Evolutionary conservation across 2,888 invertebrate genomes (phyloP).

Genomic region (Nomada fucata): DNA sequence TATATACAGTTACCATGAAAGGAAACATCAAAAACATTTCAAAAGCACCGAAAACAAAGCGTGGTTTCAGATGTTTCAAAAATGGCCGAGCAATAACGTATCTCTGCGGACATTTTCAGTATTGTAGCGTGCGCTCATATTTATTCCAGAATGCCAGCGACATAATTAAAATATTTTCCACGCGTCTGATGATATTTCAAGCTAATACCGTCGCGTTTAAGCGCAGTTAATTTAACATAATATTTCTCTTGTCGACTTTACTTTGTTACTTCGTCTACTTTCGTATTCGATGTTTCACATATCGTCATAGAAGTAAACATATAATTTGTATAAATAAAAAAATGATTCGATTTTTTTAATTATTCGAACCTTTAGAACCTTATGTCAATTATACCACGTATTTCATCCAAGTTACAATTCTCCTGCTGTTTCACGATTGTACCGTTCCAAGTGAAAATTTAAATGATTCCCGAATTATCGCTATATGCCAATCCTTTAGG

Average conservation of each 20-base stretch:
- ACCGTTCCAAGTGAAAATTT: background rate
- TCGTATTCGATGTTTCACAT: background rate
- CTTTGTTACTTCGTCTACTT: background rate
- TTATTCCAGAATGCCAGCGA: slow-evolving; percentile 63
- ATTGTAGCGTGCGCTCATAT: slow-evolving; percentile 54
- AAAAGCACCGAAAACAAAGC: no score
- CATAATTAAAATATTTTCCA: slow-evolving; percentile 66
- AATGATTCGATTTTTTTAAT: background rate
- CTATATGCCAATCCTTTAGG: slow-evolving; percentile 5
- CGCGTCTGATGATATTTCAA: slow-evolving; percentile 22
- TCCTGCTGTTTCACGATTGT: background rate
- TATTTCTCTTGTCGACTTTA: slow-evolving; percentile 26
- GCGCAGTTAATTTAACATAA: slow-evolving; percentile 62
- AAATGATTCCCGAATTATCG: slow-evolving; percentile 29
- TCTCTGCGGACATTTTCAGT: slow-evolving; percentile 58
- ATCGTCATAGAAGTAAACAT: background rate
- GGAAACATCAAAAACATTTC: no score
- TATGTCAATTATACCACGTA: background rate
- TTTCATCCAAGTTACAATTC: background rate
- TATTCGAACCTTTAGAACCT: no score
- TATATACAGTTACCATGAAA: no score
- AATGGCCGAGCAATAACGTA: background rate
- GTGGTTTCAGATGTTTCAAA: no score
- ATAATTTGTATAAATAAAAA: background rate
- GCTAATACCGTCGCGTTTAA: slow-evolving; percentile 29